Percentiles rank a stretch among this genome's conserved stretches.
phyloP scores from a whole-genome alignment of 2,888 invertebrate genomes.

The Alviniconcha strummeri region DNA sequence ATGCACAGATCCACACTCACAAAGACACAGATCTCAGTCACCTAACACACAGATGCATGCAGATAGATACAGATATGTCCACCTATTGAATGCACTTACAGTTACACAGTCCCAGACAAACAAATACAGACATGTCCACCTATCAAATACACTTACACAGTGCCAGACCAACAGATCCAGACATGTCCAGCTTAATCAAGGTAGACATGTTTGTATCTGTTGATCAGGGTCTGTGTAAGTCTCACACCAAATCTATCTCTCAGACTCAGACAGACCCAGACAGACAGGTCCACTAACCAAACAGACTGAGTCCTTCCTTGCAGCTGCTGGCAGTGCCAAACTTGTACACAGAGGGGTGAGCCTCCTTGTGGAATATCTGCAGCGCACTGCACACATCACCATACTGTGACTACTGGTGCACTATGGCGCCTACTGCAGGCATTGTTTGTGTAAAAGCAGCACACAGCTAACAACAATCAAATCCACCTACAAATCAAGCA shows the following conservation, averaged over 20 bases:
- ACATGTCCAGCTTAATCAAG: not conserved
- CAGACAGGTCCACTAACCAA: conserved; percentile 31
- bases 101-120: not conserved
- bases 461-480: too few relatives aligned
- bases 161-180: not conserved
- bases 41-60: not conserved
- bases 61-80: not conserved
- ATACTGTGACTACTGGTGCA: not conserved
- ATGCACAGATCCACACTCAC: not conserved
- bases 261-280: not conserved
- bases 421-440: too few relatives aligned
- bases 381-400: conserved; percentile 77
- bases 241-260: not conserved
- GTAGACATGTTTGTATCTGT: not conserved
- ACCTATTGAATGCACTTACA: not conserved
- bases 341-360: conserved; percentile 86
- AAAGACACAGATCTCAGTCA: not conserved
- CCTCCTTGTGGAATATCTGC: conserved; percentile 83
- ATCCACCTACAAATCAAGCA: too few relatives aligned
- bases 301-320: conserved; percentile 82
- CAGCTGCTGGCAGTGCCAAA: conserved; percentile 79
- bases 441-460: too few relatives aligned
- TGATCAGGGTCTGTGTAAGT: not conserved
- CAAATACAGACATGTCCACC: not conserved
- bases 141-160: not conserved